A percentile compares a stretch with the other conserved stretches of the same genome.
These are phyloP conservation scores for Phrynocephalus versicolor DNA, from an alignment of 2,113 vertebrate species.

Conservation along the genomic window DNA sequence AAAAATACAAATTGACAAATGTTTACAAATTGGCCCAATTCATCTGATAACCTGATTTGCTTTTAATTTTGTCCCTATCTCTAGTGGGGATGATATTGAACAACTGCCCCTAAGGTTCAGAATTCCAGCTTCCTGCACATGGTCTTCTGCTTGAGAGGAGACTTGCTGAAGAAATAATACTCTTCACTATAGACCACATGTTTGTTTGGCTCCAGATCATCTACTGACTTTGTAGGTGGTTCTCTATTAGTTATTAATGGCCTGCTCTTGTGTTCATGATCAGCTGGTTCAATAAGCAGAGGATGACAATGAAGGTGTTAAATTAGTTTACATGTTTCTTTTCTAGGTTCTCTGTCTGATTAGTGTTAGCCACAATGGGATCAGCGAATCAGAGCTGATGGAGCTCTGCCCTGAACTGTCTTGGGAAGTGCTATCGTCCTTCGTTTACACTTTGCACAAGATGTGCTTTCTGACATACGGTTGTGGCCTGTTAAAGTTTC, in stretches of 20 bases:
- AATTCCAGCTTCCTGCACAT: neutral
- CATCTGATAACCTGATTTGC: too few species aligned
- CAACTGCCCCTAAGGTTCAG: neutral
- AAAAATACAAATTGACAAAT: too few species aligned
- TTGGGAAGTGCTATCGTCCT: constrained; percentile 78
- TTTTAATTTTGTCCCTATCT: too few species aligned
- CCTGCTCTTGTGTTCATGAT: constrained; percentile 11
- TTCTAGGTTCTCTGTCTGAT: constrained; percentile 89
- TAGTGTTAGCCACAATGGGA: constrained; percentile 90
- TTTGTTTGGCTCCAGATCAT: neutral
- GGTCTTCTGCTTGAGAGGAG: neutral
- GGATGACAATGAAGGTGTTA: neutral
- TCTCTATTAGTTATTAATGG: constrained; percentile 1
- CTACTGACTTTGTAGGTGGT: neutral
- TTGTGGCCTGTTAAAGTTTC: constrained; percentile 92
- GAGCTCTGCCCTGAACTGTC: constrained; percentile 86
- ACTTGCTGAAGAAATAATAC: neutral
- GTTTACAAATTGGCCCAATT: too few species aligned
- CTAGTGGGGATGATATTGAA: too few species aligned
- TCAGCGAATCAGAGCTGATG: constrained; percentile 92
- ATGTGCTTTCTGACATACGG: constrained; percentile 85
- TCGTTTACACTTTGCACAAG: constrained; percentile 81
- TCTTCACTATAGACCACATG: neutral
- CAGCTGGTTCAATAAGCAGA: neutral
- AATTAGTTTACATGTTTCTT: constrained; percentile 17